A percentile compares a stretch with the other conserved stretches of the same genome.
Evolutionary conservation across 2,888 invertebrate species (phyloP).

Genomic region (Volucella bombylans): DNA sequence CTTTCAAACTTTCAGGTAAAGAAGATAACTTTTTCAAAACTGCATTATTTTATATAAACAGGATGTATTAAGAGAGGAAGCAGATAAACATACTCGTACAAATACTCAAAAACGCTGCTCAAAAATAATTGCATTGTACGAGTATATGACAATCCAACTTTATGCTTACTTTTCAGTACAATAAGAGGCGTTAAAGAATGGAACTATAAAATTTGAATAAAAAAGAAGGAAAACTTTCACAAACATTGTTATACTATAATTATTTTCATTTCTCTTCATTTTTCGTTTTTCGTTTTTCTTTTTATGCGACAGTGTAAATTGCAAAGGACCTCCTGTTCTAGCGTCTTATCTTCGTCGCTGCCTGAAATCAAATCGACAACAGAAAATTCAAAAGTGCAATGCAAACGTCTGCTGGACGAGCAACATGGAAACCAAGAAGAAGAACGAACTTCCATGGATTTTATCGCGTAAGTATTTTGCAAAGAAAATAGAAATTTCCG

Average conservation of each 20-base stretch:
- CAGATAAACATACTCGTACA: background rate
- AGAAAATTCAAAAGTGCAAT: conserved; percentile 62
- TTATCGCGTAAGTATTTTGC: conserved; percentile 65
- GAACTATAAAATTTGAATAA: background rate
- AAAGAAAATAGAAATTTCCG: conserved; percentile 67
- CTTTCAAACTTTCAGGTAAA: conserved; percentile 63
- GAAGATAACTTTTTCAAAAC: conserved; percentile 48
- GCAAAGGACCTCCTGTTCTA: conserved; percentile 44
- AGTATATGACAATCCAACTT: conserved; percentile 21
- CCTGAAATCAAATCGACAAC: conserved; percentile 40
- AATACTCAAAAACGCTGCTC: background rate
- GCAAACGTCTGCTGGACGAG: conserved; percentile 54
- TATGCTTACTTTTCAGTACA: conserved; percentile 15
- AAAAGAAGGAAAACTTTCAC: conserved; percentile 40
- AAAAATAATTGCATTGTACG: conserved; percentile 16
- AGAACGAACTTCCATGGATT: conserved; percentile 52
- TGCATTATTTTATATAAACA: conserved; percentile 54
- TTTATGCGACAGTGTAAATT: conserved; percentile 53
- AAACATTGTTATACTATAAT: conserved; percentile 62
- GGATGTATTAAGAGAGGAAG: background rate
- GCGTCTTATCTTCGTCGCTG: conserved; percentile 10
- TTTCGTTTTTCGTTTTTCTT: conserved; percentile 10
- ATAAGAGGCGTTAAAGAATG: conserved; percentile 8
- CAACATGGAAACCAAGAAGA: conserved; percentile 10
- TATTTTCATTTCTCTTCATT: conserved; percentile 60